Base-by-base conservation (phyloP, 2,888 invertebrate genomes). In the Poecilobothrus nobilitatus region DNA sequence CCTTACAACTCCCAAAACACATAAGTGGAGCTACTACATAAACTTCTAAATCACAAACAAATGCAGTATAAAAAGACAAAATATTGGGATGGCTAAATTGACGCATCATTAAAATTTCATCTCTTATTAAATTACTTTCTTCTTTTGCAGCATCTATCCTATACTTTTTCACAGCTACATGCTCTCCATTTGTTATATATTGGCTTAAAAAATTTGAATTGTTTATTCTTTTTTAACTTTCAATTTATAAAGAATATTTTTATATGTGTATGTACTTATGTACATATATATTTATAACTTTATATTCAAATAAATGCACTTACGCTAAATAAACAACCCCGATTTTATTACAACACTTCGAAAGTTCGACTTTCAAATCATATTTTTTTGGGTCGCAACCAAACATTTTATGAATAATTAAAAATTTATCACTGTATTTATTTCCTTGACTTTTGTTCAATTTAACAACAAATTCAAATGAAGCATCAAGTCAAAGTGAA, bases 1-100 rank as follows among this genome's bases (percentile, higher is more conserved):
- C 91, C 70, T 89, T 85, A 76, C 93, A 92, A 0, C 94, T 94
- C 4, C 94, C 92, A 77, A 89, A 92, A 34, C 88, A 89, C 91
- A 94, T 91, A 12, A 93, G 84, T 0, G 94, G 94, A 73, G 90
- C 89, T 20, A 94, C 87, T 8, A 91, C 86, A 81, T 89, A 92
- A 44, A 95, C 84, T 78, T 92, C 90, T 63, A 86, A 86, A n/a
- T 88, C 89, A 69, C 86, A 85, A 1, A 94, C 90, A 81, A 94
- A 95, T 5, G 91, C 87, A 44, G 89, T 88, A 73, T 89, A 82
- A 77, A 90, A 90, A 34, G 89, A 88, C 64, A 94, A 83, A 68
- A 95, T 86, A 79, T 93, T 91, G 5, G 87, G 86, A 81, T 95
- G 94, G 72, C 89, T 87, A 21, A 95, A 83, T 77, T 92, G 91